Evolutionary conservation across 2,888 invertebrate genomes (phyloP).

Genomic region (Latrodectus elegans): DNA sequence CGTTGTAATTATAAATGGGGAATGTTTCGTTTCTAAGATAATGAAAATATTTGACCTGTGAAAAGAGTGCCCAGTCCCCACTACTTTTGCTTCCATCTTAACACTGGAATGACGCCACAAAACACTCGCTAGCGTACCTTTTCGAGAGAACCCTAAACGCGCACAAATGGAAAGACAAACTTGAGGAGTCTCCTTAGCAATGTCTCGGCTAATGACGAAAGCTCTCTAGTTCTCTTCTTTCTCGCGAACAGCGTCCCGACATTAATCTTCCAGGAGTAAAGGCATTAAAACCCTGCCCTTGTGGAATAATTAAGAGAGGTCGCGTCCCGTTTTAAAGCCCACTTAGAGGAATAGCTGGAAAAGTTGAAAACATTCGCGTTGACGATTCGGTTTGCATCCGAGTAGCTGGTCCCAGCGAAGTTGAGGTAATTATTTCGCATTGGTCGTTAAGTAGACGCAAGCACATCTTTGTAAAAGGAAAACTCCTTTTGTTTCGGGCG

Average conservation of each 20-base stretch:
- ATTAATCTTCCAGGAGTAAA: constrained; percentile 15
- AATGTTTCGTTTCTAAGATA: too few species aligned
- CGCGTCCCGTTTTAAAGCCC: constrained; percentile 45
- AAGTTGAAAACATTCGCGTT: constrained; percentile 1
- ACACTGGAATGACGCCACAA: too few species aligned
- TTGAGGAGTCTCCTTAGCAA: not conserved
- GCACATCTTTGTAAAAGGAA: constrained; percentile 29
- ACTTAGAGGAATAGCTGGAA: constrained; percentile 11
- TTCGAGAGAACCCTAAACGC: not conserved
- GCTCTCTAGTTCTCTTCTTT: constrained; percentile 1
- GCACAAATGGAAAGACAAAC: not conserved
- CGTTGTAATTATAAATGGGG: too few species aligned
- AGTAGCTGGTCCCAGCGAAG: not conserved
- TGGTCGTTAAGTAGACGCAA: constrained; percentile 37
- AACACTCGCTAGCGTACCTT: not conserved
- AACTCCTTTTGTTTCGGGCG: constrained; percentile 25
- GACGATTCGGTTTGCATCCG: not conserved
- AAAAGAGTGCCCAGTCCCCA: too few species aligned
- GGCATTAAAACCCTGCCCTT: constrained; percentile 19
- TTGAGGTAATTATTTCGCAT: constrained; percentile 29
- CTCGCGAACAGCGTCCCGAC: not conserved
- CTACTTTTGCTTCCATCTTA: too few species aligned
- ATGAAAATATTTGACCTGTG: too few species aligned
- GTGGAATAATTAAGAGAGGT: constrained; percentile 52
- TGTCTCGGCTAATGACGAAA: constrained; percentile 5